Evolutionary conservation across 92 coral and sea anemone genomes (phyloP).

Genomic region (Porites rus): DNA sequence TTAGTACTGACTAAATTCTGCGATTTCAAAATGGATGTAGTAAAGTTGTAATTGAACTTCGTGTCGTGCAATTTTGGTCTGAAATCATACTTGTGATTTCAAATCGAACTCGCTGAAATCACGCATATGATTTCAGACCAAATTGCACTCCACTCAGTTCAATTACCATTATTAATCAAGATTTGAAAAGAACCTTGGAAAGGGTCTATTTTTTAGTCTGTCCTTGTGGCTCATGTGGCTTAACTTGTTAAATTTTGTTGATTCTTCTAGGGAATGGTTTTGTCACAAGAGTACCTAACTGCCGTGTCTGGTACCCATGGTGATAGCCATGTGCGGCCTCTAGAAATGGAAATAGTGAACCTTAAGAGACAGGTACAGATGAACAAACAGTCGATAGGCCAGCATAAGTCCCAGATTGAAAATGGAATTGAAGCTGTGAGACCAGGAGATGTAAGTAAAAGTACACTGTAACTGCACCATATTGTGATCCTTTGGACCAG

Average conservation of each 20-base stretch:
- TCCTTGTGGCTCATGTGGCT: neutral
- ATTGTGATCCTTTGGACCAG: neutral
- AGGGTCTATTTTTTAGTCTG: too few species aligned
- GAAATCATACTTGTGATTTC: too few species aligned
- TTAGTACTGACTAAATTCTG: too few species aligned
- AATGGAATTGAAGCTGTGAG: constrained; percentile 85
- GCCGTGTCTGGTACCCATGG: constrained; percentile 90
- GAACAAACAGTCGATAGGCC: constrained; percentile 92
- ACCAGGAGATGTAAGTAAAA: constrained; percentile 84
- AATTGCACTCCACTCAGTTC: too few species aligned
- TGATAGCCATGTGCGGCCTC: constrained; percentile 88
- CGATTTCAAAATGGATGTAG: too few species aligned
- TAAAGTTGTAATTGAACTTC: too few species aligned
- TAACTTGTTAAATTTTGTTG: neutral
- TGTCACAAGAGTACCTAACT: constrained; percentile 85
- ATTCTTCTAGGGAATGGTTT: constrained; percentile 81
- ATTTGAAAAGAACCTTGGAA: too few species aligned
- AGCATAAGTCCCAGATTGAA: constrained; percentile 85
- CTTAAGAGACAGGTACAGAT: constrained; percentile 96
- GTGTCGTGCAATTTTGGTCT: too few species aligned
- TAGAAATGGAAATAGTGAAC: constrained; percentile 91
- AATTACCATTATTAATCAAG: too few species aligned
- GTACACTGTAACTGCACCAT: neutral
- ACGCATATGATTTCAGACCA: too few species aligned
- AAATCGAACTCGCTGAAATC: too few species aligned